Evolutionary conservation across 2,113 vertebrate genomes (phyloP).

Genomic region (Carassius gibelio): DNA sequence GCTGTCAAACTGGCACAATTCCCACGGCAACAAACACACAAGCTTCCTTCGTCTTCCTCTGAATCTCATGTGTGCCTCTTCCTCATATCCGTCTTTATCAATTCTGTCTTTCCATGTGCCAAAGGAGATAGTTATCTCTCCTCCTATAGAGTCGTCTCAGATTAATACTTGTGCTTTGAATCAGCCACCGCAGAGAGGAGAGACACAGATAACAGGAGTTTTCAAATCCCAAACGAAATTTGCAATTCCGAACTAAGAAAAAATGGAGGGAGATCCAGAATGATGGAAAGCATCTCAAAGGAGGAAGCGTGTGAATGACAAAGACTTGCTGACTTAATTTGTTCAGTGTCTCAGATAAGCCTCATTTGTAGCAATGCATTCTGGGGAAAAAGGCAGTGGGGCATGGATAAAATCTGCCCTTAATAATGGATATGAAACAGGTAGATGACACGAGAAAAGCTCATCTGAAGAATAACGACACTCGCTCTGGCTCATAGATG

Average conservation of each 20-base stretch:
- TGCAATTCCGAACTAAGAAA: conserved; percentile 53
- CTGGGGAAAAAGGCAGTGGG: conserved; percentile 56
- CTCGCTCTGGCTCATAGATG: background rate
- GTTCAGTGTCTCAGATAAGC: conserved; percentile 71
- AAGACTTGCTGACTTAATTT: conserved; percentile 77
- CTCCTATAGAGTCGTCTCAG: conserved; percentile 52
- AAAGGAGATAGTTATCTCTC: conserved; percentile 58
- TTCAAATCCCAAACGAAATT: conserved; percentile 61
- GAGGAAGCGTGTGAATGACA: conserved; percentile 68
- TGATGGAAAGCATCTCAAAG: conserved; percentile 60
- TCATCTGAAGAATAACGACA: conserved; percentile 37
- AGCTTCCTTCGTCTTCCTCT: conserved; percentile 38
- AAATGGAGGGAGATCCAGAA: conserved; percentile 24
- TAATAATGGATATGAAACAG: conserved; percentile 64
- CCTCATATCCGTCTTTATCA: conserved; percentile 15
- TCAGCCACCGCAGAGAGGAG: conserved; percentile 37
- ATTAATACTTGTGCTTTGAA: conserved; percentile 58
- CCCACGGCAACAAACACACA: conserved; percentile 42
- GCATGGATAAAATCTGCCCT: conserved; percentile 65
- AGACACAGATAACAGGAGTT: conserved; percentile 48
- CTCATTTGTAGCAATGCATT: conserved; percentile 71
- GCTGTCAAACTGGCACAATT: conserved; percentile 56
- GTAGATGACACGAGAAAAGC: conserved; percentile 49
- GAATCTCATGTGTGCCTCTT: conserved; percentile 46
- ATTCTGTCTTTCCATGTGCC: conserved; percentile 52